Evolutionary conservation across 1,140 invertebrate species (phyloP), one percentile per base, ranked within the genome.

Genomic region (Eupristina koningsbergeri): DNA sequence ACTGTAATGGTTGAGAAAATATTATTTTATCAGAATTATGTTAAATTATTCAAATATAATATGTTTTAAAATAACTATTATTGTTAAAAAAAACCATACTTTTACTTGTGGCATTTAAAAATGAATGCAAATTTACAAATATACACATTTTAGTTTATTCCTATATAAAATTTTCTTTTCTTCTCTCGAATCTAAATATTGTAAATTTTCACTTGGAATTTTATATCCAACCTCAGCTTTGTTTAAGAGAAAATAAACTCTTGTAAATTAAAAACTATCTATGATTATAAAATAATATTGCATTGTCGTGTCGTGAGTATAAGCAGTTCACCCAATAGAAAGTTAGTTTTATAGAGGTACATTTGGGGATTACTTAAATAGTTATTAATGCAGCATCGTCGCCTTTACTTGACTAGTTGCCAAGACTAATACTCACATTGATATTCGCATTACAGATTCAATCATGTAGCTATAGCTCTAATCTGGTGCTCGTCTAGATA

Each of bases 361-460:
- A 61, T 36, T 69, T 36, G 19, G 64, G 3, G 31, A 26, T 83
- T 76, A 69, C 8, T 26, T 39, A 29, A 83, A 77, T 58, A 3
- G 45, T 77, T 83, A 83, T 83, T 29, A 69, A 77, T 34, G 31
- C 13, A 17, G 13, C 6, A 34, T 58, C 61, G 15, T 77, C 26
- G 78, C 82, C 87, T 87, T 85, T n/a, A n/a, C n/a, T 88, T 85
- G 88, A 85, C 74, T 86, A 86, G 86, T 86, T 89, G 80, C 41
- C 84, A 86, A 84, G 75, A 85, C 85, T 89, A 89, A 89, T 89
- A 64, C 74, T 84, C 85, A 86, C 87, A 86, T 89, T 89, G 85
- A 88, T 83, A 88, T 86, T 85, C 82, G 34, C 85, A 64, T 75
- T 81, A 88, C 76, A 75, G 83, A 87, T 87, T 81, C 85, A 84